Evolutionary conservation across 2,888 invertebrate species (phyloP).

Genomic region (Romanomermis culicivorax): DNA sequence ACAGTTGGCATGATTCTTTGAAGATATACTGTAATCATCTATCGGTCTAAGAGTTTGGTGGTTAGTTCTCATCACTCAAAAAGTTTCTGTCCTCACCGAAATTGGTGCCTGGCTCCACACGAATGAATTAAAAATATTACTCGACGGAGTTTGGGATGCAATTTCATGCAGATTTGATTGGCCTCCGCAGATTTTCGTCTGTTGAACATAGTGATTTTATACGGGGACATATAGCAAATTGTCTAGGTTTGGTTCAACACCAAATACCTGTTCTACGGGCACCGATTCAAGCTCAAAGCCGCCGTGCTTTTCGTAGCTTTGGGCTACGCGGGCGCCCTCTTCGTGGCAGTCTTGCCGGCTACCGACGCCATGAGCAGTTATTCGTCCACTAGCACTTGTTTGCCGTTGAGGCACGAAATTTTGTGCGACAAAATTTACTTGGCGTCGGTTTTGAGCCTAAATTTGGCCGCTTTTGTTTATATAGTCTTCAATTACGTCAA

Average conservation of each 20-base stretch:
- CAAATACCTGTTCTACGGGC: slow-evolving; percentile 59
- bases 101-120: too few species aligned
- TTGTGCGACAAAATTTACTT: slow-evolving; percentile 63
- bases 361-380: slow-evolving; percentile 70
- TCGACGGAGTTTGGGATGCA: too few species aligned
- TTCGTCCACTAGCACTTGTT: slow-evolving; percentile 80
- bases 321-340: slow-evolving; percentile 72
- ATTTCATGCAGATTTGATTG: too few species aligned
- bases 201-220: too few species aligned
- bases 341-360: slow-evolving; percentile 67
- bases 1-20: too few species aligned
- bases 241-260: slow-evolving; percentile 26
- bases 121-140: too few species aligned
- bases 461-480: slow-evolving; percentile 76
- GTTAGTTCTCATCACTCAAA: too few species aligned
- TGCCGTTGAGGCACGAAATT: slow-evolving; percentile 73
- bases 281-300: slow-evolving; percentile 68
- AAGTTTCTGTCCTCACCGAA: too few species aligned
- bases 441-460: slow-evolving; percentile 66
- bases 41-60: too few species aligned
- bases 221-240: slow-evolving; percentile 12
- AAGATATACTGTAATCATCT: too few species aligned
- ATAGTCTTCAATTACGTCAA: slow-evolving; percentile 85
- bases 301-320: slow-evolving; percentile 72
- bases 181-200: too few species aligned